Evolutionary conservation across 2,888 invertebrate species (phyloP).

Genomic region (Anthoptus insignis): DNA sequence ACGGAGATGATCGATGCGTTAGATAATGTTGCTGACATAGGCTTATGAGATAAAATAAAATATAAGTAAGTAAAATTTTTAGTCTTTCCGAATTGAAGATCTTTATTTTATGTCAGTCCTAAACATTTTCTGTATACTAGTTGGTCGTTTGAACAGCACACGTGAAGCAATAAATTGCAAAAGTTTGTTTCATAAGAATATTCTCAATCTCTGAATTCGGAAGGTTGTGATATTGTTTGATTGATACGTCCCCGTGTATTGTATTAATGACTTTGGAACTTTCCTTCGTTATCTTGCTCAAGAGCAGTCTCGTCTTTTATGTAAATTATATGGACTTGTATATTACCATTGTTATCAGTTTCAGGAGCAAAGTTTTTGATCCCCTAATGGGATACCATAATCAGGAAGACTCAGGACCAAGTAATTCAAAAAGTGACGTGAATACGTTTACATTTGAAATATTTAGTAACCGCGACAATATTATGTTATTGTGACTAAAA

Average conservation of each 20-base stretch:
- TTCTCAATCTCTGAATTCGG: conserved; percentile 10
- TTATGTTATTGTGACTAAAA: too few relatives aligned
- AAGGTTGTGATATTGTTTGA: conserved; percentile 24
- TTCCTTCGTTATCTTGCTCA: conserved; percentile 19
- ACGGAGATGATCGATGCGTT: too few relatives aligned
- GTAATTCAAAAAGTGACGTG: not conserved
- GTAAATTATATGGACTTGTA: conserved; percentile 17
- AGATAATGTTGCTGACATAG: too few relatives aligned
- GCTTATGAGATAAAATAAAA: too few relatives aligned
- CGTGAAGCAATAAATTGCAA: conserved; percentile 6
- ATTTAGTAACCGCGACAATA: too few relatives aligned
- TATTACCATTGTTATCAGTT: conserved; percentile 7
- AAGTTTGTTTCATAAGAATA: conserved; percentile 10
- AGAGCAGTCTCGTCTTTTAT: conserved; percentile 18
- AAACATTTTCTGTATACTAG: not conserved
- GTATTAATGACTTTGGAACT: conserved; percentile 27
- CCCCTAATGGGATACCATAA: not conserved
- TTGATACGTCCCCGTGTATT: conserved; percentile 34
- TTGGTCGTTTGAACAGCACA: not conserved
- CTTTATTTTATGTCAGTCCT: too few relatives aligned
- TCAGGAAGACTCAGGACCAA: too few relatives aligned
- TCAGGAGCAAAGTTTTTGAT: not conserved
- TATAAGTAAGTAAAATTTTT: too few relatives aligned
- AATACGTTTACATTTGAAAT: too few relatives aligned
- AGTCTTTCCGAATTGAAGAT: too few relatives aligned